Base-by-base conservation (phyloP, 2,888 invertebrate genomes). In the Diaprepes abbreviatus region DNA sequence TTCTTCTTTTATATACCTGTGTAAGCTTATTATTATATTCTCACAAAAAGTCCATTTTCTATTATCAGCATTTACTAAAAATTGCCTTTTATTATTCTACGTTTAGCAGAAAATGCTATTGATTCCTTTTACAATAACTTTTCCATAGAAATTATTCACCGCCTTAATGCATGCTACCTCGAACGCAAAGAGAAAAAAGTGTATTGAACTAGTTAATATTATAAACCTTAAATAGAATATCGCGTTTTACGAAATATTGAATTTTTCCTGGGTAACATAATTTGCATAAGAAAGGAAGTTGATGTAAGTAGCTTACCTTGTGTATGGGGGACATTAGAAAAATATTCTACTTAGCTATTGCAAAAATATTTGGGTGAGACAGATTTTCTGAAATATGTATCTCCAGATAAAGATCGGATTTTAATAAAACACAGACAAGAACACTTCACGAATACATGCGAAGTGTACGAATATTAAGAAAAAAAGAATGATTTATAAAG, bases 211-310 rank as follows among this genome's bases (percentile, higher is more conserved):
- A 58, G 54, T 58, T 60, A 66, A 66, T 57, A 45, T 66, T 33
- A 28, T 63, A 54, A 68, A 55, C 68, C 58, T 19, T 71, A 71
- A 71, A 67, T 64, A 71, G 67, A 71, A 71, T 68, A 71, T 71
- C 71, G 71, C 71, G 71, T 71, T 71, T 68, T 40, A 60, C 17
- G 60, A 68, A 71, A 71, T 71, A 71, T 71, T 68, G 71, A 71
- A 71, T 71, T 71, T 67, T 71, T 71, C 45, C 48, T 12, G 19
- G 24, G 40, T 19, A 58, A 71, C 40, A 10, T 59, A 68, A 71
- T 71, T 71, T 68, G 71, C 71, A 71, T 71, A 59, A 64, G 48
- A 71, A 71, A 63, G 63, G 62, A 55, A 19, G 54, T 43, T 36
- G 59, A 58, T 52, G 58, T 60, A 54, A 50, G 67, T 63, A 35